Percentiles rank a stretch among this genome's conserved stretches.
phyloP scores from a whole-genome alignment of 2,888 invertebrate species.

The Andrena haemorrhoa region DNA sequence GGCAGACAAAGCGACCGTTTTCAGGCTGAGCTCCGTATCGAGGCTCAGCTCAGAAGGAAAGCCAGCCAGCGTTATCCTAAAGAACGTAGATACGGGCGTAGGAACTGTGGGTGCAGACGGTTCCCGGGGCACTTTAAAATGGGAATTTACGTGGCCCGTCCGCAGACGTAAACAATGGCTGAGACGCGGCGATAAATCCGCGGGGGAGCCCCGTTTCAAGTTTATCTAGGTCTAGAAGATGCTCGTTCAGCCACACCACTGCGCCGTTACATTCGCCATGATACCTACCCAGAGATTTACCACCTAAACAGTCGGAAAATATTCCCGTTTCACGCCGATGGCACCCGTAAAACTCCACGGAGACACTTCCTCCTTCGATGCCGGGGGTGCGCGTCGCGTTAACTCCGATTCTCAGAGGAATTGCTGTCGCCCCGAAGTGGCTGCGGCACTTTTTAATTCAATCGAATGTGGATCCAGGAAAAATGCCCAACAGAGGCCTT shows the following conservation, averaged over 20 bases:
- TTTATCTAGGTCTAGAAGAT: constrained; percentile 73
- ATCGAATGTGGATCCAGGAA: neutral
- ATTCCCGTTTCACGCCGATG: constrained; percentile 25
- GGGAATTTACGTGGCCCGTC: constrained; percentile 67
- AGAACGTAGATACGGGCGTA: constrained; percentile 40
- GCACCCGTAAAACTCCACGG: constrained; percentile 12
- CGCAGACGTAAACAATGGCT: constrained; percentile 75
- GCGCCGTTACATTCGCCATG: constrained; percentile 39
- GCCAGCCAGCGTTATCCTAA: constrained; percentile 23
- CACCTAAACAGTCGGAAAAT: constrained; percentile 28
- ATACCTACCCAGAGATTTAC: constrained; percentile 14
- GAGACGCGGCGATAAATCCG: constrained; percentile 76
- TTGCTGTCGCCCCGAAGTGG: neutral
- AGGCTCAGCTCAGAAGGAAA: constrained; percentile 15
- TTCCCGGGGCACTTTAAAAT: constrained; percentile 66
- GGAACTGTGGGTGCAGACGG: constrained; percentile 56
- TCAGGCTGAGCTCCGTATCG: neutral
- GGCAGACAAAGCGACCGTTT: neutral
- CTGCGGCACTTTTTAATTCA: neutral
- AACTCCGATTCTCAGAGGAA: constrained; percentile 1
- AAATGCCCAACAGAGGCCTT: neutral
- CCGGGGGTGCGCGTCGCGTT: neutral
- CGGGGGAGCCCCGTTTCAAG: constrained; percentile 48
- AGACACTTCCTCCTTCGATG: constrained; percentile 11
- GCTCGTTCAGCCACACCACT: constrained; percentile 62